Percentiles rank a stretch among this genome's conserved stretches.
Conservation (phyloP, 92 coral and sea anemone genomes). For the Epizoanthus ramosus region DNA sequence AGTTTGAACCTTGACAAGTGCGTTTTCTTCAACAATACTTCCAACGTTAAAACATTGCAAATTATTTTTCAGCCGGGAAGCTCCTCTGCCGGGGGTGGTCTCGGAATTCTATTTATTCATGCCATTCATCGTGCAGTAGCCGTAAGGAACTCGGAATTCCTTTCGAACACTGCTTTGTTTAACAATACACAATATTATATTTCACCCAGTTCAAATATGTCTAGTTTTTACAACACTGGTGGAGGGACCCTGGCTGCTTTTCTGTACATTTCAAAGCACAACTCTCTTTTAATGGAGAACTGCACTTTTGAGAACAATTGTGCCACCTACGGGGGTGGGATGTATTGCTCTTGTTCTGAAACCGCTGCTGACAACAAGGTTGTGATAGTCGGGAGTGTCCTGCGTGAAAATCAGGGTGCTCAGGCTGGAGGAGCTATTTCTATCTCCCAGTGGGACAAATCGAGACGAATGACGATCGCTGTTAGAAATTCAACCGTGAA, state of each 20-base stretch:
- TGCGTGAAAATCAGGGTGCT: conserved; percentile 62
- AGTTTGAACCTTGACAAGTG: conserved; percentile 61
- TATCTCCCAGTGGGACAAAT: conserved; percentile 59
- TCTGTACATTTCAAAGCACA: conserved; percentile 29
- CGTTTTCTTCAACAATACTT: conserved; percentile 69
- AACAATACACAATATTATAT: conserved; percentile 63
- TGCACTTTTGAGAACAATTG: conserved; percentile 52
- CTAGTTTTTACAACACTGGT: conserved; percentile 56
- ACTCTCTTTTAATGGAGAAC: conserved; percentile 50
- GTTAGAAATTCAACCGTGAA: conserved; percentile 58
- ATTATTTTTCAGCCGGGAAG: conserved; percentile 48
- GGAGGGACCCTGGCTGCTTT: conserved; percentile 72
- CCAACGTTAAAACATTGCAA: conserved; percentile 38
- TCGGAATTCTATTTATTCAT: conserved; percentile 56
- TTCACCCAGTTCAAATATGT: conserved; percentile 47
- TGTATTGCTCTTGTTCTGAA: conserved; percentile 56
- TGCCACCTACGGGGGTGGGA: conserved; percentile 91
- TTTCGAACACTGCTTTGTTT: conserved; percentile 69
- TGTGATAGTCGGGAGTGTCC: conserved; percentile 33
- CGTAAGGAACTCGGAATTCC: conserved; percentile 57
- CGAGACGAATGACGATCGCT: conserved; percentile 38
- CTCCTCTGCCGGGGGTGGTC: conserved; percentile 70
- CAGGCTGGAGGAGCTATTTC: conserved; percentile 89
- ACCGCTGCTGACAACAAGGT: conserved; percentile 51
- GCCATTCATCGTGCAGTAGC: conserved; percentile 37